phyloP scores from a whole-genome alignment of 2,888 invertebrate genomes.

The Drosophila rubida region DNA sequence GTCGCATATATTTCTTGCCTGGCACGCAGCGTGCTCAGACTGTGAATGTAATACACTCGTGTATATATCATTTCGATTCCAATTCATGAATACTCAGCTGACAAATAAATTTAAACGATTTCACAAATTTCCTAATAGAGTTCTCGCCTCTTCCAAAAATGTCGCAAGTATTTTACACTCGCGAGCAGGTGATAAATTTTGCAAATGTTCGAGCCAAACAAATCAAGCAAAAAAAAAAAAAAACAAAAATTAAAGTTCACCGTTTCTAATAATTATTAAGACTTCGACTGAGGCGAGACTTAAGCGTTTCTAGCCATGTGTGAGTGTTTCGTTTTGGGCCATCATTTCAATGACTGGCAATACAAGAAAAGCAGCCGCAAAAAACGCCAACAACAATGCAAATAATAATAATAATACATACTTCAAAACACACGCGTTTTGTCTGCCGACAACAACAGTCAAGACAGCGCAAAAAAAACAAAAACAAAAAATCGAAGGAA shows the following conservation, averaged over 20 bases:
- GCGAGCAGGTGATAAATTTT: constrained; percentile 35
- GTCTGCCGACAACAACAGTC: constrained; percentile 38
- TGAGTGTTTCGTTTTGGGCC: constrained; percentile 41
- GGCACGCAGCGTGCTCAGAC: constrained; percentile 27
- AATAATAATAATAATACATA: constrained; percentile 57
- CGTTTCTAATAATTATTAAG: constrained; percentile 46
- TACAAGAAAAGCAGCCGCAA: constrained; percentile 14
- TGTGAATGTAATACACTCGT: constrained; percentile 7
- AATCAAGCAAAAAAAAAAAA: constrained; percentile 10
- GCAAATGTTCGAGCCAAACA: constrained; percentile 19
- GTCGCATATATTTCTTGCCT: constrained; percentile 2
- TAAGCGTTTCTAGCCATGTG: constrained; percentile 56
- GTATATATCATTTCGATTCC: constrained; percentile 5
- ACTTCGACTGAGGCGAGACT: constrained; percentile 31
- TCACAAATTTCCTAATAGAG: constrained; percentile 30
- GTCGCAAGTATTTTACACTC: constrained; percentile 18
- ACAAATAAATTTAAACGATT: constrained; percentile 23
- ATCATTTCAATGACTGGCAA: constrained; percentile 41
- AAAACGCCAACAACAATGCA: constrained; percentile 26
- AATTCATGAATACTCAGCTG: background rate
- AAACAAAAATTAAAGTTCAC: constrained; percentile 28
- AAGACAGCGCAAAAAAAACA: constrained; percentile 1
- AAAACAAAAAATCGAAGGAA: constrained; percentile 45
- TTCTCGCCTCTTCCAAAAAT: constrained; percentile 17
- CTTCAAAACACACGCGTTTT: constrained; percentile 56